These are phyloP conservation scores for Caenorhabditis plicata DNA, from an alignment of 2,888 invertebrate genomes.

Conservation along the genomic window DNA sequence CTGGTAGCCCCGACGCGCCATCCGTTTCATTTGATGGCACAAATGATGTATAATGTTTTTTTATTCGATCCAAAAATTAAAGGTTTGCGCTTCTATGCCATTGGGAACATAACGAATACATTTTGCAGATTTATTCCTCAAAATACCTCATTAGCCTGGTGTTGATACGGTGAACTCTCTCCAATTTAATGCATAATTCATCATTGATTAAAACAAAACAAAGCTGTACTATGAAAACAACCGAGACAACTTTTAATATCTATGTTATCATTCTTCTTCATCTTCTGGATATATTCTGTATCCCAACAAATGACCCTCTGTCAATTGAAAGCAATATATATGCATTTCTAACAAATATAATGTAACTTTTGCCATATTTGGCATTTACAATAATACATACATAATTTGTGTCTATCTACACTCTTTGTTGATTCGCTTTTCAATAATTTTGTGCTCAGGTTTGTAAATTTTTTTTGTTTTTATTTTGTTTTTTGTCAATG, in stretches of 20 bases:
- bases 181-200: too few relatives aligned
- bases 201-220: too few relatives aligned
- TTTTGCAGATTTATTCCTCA: neutral
- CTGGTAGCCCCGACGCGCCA: constrained; percentile 25
- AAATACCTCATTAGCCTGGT: constrained; percentile 19
- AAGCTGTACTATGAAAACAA: too few relatives aligned
- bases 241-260: too few relatives aligned
- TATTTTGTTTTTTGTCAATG: neutral
- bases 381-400: too few relatives aligned
- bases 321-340: constrained; percentile 15
- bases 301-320: too few relatives aligned
- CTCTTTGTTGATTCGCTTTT: constrained; percentile 27
- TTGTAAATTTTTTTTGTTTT: neutral
- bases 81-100: too few relatives aligned
- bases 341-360: too few relatives aligned
- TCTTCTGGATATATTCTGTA: too few relatives aligned
- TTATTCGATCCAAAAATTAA: neutral
- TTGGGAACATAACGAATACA: too few relatives aligned
- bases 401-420: constrained; percentile 19
- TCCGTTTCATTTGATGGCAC: constrained; percentile 4
- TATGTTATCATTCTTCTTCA: too few relatives aligned
- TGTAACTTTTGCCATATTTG: too few relatives aligned
- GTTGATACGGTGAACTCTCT: constrained; percentile 21
- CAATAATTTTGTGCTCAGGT: constrained; percentile 30
- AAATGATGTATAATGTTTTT: constrained; percentile 1